A percentile compares a stretch with the other conserved stretches of the same genome.
Conservation (phyloP, 2,113 vertebrate species). For the Diadophis punctatus region DNA sequence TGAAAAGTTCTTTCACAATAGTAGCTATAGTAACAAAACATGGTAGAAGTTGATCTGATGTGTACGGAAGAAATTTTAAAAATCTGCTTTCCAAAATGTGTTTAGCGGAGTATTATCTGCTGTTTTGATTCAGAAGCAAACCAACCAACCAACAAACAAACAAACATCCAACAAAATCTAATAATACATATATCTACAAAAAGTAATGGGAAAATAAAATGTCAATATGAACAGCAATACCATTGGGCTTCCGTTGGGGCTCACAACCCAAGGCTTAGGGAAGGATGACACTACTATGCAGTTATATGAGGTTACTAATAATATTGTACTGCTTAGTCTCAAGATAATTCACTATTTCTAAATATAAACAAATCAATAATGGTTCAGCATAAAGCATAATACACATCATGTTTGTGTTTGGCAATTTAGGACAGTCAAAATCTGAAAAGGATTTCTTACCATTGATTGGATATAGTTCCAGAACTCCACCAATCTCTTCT, state of each 20-base stretch:
- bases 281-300: neutral
- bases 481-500: conserved; percentile 79
- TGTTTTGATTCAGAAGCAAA: neutral
- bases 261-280: neutral
- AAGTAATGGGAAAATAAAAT: neutral
- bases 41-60: neutral
- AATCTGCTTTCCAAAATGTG: neutral
- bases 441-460: conserved; percentile 72
- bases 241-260: neutral
- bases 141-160: neutral
- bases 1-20: neutral
- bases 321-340: neutral
- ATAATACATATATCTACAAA: neutral
- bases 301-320: neutral
- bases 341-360: neutral
- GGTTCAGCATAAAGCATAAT: neutral
- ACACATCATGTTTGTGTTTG: neutral
- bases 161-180: neutral
- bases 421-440: neutral
- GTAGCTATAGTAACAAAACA: neutral
- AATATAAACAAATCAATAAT: neutral
- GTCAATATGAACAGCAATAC: neutral
- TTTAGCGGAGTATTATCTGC: neutral
- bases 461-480: conserved; percentile 96
- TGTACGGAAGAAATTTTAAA: neutral